Evolutionary conservation across 2,888 invertebrate genomes (phyloP).

Genomic region (Congeria kusceri): DNA sequence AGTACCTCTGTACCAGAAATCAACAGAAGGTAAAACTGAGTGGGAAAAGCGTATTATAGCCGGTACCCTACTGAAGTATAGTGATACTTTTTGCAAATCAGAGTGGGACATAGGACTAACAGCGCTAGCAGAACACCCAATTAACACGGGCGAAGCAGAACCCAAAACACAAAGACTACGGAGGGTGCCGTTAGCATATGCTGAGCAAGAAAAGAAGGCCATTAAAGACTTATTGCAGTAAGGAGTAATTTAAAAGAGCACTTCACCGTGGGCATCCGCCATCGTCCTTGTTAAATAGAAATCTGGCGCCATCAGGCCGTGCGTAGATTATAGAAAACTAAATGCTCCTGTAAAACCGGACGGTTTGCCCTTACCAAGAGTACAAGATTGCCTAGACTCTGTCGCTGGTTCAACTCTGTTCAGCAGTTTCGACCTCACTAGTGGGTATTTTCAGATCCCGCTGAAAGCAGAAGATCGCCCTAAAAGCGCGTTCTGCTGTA

Average conservation of each 20-base stretch:
- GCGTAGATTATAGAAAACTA: conserved; percentile 8
- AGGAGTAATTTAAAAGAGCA: conserved; percentile 28
- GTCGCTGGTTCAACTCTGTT: not conserved
- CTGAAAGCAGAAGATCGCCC: conserved; percentile 1
- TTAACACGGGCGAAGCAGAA: conserved; percentile 40
- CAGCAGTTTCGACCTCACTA: conserved; percentile 6
- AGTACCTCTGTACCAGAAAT: not conserved
- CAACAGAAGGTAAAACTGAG: not conserved
- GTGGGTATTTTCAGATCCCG: conserved; percentile 11
- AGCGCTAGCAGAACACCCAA: conserved; percentile 39
- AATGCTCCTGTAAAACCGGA: not conserved
- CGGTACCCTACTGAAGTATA: conserved; percentile 4
- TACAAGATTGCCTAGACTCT: conserved; percentile 15
- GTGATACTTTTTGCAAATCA: conserved; percentile 39
- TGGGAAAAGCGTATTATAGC: conserved; percentile 24
- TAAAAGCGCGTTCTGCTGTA: conserved; percentile 9
- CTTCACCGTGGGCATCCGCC: conserved; percentile 34
- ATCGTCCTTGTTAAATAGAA: conserved; percentile 25
- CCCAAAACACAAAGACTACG: conserved; percentile 45
- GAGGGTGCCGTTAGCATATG: conserved; percentile 44
- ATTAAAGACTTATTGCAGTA: conserved; percentile 36
- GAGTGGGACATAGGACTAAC: conserved; percentile 49
- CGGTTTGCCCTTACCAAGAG: no score
- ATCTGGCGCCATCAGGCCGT: no score
- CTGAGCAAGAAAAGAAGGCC: conserved; percentile 44